Conservation (phyloP, 1,140 invertebrate genomes). For the Holotrichia oblita region DNA sequence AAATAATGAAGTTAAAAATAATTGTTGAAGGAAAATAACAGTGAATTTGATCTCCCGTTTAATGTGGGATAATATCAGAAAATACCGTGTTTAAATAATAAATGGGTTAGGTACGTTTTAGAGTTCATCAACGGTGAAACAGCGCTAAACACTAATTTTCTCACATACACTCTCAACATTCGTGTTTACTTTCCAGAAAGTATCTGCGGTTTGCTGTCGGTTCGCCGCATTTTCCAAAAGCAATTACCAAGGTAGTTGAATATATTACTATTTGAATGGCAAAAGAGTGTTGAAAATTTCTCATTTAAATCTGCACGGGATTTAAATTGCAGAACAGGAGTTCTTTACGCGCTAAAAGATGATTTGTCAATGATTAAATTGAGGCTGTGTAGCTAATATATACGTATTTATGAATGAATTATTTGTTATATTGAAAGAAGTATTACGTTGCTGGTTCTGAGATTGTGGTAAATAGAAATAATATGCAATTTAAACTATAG, state of each 20-base stretch:
- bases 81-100: neutral
- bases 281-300: too few species aligned
- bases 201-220: neutral
- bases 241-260: constrained; percentile 2
- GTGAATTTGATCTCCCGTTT: neutral
- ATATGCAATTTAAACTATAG: too few species aligned
- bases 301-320: neutral
- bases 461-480: neutral
- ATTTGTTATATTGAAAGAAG: neutral
- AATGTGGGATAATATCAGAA: neutral
- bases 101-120: neutral
- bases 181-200: neutral
- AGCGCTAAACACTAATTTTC: neutral
- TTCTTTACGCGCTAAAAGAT: neutral
- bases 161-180: neutral
- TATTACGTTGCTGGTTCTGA: neutral
- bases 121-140: neutral
- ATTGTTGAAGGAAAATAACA: neutral
- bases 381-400: neutral
- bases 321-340: neutral
- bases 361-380: neutral
- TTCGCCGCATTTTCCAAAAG: neutral
- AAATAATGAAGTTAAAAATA: too few species aligned
- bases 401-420: neutral
- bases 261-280: neutral